Base-by-base conservation (phyloP, 2,797 vertebrate species). In the Tinamus major region DNA sequence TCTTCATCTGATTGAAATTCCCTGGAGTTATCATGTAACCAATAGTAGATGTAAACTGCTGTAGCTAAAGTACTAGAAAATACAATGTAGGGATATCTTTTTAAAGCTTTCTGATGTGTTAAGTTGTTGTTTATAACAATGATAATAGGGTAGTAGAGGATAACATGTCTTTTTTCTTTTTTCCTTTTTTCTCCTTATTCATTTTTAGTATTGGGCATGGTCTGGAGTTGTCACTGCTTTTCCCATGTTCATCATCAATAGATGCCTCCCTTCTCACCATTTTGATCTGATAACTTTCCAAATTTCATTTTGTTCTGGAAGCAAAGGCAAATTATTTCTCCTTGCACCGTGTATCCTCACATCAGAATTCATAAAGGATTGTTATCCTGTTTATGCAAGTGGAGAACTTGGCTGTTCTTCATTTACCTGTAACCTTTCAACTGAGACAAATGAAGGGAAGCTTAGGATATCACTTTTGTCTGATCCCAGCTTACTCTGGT, bases 381-480 rank as follows among this genome's bases (percentile, higher is more conserved):
- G 5, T 41, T 39, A 3, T 71, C 6, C 4, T n/a, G 1, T 51
- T 65, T 59, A 5, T 41, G 15, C 44, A 24, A 72, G 5, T 41
- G 13, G 19, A 90, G 69, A 41, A 17, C 1, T 8, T 64, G 13
- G 4, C 4, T 79, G 5, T 65, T 85, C 5, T 51, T 16, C 6
- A 31, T 67, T 74, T 80, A 70, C 3, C 2, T 3, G 8, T 37
- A 2, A 1, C 11, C 17, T 87, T 72, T 70, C 35, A 78, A 84
- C 33, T n/a, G 14, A 85, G 15, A 5, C 6, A n/a, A 65, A 70
- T 26, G 7, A 82, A 39, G 1, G 21, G 29, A 59, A 75, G 55
- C 2, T 16, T 51, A 18, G 4, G 1, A 0, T 53, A 2, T 53
- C 55, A 35, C 7, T 5, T 78, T 9, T 23, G 3, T 20, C 8